A percentile compares a stretch with the other conserved stretches of the same genome.
Evolutionary conservation across 2,113 vertebrate species (phyloP).

Genomic region (Siniperca knerii): DNA sequence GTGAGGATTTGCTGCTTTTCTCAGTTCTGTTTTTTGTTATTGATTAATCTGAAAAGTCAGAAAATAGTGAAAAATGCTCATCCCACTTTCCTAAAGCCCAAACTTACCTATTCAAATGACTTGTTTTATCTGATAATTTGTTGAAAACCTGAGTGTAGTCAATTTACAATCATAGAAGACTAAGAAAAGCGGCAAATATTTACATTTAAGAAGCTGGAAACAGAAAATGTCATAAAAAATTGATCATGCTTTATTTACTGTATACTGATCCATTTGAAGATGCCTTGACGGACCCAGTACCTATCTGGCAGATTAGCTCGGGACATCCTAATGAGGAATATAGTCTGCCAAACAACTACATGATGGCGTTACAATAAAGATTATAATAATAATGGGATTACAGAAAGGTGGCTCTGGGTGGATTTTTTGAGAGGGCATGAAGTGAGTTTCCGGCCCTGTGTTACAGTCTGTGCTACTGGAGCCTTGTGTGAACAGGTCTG

Average conservation of each 20-base stretch:
- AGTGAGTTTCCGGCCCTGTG: not conserved
- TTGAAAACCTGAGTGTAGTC: not conserved
- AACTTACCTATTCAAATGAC: not conserved
- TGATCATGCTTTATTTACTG: not conserved
- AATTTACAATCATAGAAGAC: too few species aligned
- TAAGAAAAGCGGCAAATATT: not conserved
- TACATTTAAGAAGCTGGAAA: not conserved
- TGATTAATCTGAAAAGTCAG: not conserved
- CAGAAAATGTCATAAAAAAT: not conserved
- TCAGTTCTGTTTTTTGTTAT: not conserved
- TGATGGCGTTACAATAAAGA: not conserved
- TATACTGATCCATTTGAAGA: not conserved
- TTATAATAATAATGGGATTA: not conserved
- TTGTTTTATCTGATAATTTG: not conserved
- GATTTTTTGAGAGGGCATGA: too few species aligned
- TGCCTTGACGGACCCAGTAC: not conserved
- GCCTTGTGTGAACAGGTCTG: constrained; percentile 30
- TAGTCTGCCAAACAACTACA: not conserved
- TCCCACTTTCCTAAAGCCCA: not conserved
- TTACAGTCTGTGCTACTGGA: not conserved
- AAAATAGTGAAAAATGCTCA: not conserved
- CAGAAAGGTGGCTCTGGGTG: not conserved
- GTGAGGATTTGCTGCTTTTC: not conserved
- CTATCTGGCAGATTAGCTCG: too few species aligned
- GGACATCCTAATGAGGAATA: not conserved